Conservation (phyloP, 2,113 vertebrate genomes). For the Nansenia antarctica region DNA sequence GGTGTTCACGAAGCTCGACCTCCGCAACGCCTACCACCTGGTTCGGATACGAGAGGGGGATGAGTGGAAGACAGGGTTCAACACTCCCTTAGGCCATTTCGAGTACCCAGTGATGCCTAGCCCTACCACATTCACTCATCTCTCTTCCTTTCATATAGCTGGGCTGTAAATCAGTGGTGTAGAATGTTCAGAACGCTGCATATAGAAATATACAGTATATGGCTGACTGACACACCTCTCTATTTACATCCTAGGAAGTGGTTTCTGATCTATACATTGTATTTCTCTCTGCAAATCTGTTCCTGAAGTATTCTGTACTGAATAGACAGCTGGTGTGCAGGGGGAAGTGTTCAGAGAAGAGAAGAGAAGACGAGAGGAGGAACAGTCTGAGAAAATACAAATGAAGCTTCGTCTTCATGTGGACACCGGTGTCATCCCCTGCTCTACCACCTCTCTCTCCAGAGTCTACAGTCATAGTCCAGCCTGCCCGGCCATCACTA, state of each 20-base stretch:
- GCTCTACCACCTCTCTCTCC: constrained; percentile 6
- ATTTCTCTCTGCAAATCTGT: constrained; percentile 1
- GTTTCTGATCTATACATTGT: constrained; percentile 36
- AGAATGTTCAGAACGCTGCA: constrained; percentile 20
- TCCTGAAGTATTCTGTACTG: neutral
- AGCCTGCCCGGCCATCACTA: constrained; percentile 57
- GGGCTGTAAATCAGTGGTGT: constrained; percentile 26
- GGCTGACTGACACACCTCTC: constrained; percentile 10
- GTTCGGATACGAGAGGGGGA: no score
- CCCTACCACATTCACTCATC: constrained; percentile 28
- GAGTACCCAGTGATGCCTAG: constrained; percentile 46
- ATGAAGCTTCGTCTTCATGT: neutral
- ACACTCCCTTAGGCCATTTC: no score
- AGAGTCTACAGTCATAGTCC: constrained; percentile 41
- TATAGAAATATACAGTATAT: constrained; percentile 34
- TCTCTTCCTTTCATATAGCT: constrained; percentile 37
- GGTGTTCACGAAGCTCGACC: no score
- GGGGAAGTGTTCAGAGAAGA: no score
- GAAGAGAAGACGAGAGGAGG: neutral
- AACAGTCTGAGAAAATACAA: neutral
- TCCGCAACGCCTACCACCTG: no score
- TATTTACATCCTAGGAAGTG: constrained; percentile 16
- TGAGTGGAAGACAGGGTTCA: no score
- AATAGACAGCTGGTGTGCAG: neutral
- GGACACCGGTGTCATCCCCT: neutral